These are phyloP conservation scores for Limnothrissa miodon DNA, from an alignment of 2,113 vertebrate genomes.

Conservation along the genomic window DNA sequence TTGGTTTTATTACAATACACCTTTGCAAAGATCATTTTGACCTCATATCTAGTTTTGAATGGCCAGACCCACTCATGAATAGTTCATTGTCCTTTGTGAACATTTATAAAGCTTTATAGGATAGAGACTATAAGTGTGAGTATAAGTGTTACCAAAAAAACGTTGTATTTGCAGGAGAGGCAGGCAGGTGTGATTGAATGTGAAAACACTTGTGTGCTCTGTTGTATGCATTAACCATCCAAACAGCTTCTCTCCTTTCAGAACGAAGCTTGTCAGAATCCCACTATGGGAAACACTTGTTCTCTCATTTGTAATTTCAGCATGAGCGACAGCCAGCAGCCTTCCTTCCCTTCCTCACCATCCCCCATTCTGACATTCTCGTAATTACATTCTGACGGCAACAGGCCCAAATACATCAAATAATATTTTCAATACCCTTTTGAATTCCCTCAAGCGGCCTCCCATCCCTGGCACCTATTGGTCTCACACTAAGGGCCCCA, in stretches of 20 bases:
- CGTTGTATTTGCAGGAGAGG: neutral
- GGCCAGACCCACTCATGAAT: no score
- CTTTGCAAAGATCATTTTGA: no score
- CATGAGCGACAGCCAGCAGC: neutral
- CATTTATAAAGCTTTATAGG: no score
- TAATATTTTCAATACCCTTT: neutral
- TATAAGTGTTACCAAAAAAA: neutral
- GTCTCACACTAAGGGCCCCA: conserved; percentile 46
- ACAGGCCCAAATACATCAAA: neutral
- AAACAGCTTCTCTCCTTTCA: neutral
- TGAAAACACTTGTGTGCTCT: neutral
- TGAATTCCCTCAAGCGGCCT: neutral
- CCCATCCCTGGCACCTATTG: conserved; percentile 22
- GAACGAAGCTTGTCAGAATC: neutral
- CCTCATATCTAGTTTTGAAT: no score
- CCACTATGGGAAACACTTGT: neutral
- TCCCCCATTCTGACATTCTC: neutral
- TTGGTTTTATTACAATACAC: neutral
- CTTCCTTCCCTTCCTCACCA: neutral
- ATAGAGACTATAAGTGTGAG: no score
- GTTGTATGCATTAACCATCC: neutral
- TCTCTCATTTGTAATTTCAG: neutral
- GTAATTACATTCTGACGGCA: neutral
- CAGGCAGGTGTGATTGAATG: neutral
- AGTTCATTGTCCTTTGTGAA: no score